Conservation (phyloP, 2,888 invertebrate genomes). For the Creontiades dilutus region DNA sequence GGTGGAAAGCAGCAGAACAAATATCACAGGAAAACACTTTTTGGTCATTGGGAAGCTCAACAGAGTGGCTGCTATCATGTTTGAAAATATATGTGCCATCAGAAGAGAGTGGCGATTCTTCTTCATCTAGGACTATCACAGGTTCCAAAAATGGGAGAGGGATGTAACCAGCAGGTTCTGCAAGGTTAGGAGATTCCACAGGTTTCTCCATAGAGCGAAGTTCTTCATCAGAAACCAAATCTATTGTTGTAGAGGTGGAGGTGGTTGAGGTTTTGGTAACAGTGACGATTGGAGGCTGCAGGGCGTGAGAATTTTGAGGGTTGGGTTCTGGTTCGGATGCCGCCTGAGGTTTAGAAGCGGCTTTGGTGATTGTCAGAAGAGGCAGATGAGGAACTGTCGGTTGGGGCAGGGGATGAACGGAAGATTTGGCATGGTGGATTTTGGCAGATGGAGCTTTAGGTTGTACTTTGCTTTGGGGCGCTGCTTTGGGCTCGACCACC, state of each 20-base stretch:
- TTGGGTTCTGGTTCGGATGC: not conserved
- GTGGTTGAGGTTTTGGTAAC: conserved; percentile 57
- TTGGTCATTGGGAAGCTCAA: conserved; percentile 75
- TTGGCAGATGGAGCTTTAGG: not conserved
- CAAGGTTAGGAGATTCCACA: conserved; percentile 25
- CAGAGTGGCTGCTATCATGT: conserved; percentile 74
- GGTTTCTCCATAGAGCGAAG: not conserved
- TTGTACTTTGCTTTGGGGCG: not conserved
- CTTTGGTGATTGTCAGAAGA: conserved; percentile 61
- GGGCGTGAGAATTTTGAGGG: not conserved
- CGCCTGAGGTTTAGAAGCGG: not conserved
- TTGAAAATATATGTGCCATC: conserved; percentile 76
- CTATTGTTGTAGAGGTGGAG: not conserved
- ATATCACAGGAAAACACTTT: conserved; percentile 79
- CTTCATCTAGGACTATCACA: conserved; percentile 73
- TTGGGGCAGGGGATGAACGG: not conserved
- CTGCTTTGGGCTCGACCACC: not conserved
- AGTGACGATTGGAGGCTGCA: conserved; percentile 34
- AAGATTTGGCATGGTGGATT: not conserved
- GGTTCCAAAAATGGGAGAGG: conserved; percentile 72
- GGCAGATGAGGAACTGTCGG: conserved; percentile 47
- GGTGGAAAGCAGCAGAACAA: conserved; percentile 79
- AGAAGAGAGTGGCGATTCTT: conserved; percentile 61
- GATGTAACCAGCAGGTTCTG: conserved; percentile 16
- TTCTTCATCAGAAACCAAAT: not conserved